Evolutionary conservation across 2,113 vertebrate species (phyloP), one percentile per base, ranked within the genome.

Genomic region (Sebastes schlegelii): DNA sequence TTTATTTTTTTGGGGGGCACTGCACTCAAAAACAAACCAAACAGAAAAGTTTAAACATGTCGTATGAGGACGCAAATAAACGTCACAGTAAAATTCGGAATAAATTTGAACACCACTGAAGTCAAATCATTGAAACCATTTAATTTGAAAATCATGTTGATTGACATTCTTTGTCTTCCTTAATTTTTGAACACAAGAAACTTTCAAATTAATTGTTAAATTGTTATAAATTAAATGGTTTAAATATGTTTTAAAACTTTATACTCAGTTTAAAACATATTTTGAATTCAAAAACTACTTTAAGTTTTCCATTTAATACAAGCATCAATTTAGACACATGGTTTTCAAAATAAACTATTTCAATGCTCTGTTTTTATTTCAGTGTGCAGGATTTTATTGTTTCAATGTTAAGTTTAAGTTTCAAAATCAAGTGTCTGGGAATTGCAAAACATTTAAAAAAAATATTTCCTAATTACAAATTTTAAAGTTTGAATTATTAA

Each of bases 341-440:
- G 54, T 63, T 76, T 76, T 71, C 60, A 83, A 42, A 57, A 21
- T 58, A 45, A 52, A 71, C n/a, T 2, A 0, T 71, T 51, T 48
- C 14, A 74, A 0, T 61, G 6, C n/a, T 66, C 11, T 46, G 42
- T 2, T 46, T 21, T 46, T 65, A 4, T 52, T 34, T 34, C 34
- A 34, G 16, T 17, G 16, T 1, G 51, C 51, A 54, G 6, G 51
- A 52, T 17, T 52, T 52, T 52, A 54, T 7, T 19, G 51, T 54
- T 17, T 51, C 49, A 51, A 16, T 51, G 49, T 14, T 51, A 14
- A 49, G 48, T 49, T 23, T 16, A 58, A 23, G 57, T 26, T 58
- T 58, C 11, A 26, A 14, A 26, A 40, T 42, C 8, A 2, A 8
- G 34, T n/a, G 8, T 42, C 61, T 19, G 8, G 8, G 16, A 63